Evolutionary conservation across 2,888 invertebrate species (phyloP).

Genomic region (Teleiodes luculella): DNA sequence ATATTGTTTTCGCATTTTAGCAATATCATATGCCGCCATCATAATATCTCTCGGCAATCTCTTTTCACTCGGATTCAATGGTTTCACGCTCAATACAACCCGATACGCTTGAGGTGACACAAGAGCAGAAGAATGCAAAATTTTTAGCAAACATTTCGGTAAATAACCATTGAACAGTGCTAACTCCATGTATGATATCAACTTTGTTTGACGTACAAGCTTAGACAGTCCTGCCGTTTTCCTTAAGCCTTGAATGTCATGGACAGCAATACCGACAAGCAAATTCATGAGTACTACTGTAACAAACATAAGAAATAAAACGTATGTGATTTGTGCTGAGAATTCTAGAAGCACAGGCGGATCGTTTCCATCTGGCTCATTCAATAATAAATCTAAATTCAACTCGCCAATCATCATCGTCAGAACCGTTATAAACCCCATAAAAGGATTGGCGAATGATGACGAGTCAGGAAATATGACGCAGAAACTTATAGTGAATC

Average conservation of each 20-base stretch:
- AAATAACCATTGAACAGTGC: constrained; percentile 89
- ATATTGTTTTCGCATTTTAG: constrained; percentile 84
- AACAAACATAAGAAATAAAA: constrained; percentile 88
- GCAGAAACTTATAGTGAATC: constrained; percentile 92
- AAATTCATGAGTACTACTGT: constrained; percentile 92
- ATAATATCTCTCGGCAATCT: constrained; percentile 88
- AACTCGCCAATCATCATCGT: constrained; percentile 95
- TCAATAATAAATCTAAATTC: constrained; percentile 85
- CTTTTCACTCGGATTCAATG: constrained; percentile 89
- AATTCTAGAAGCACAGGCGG: constrained; percentile 87
- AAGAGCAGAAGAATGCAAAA: constrained; percentile 87
- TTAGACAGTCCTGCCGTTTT: constrained; percentile 92
- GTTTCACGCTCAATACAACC: constrained; percentile 89
- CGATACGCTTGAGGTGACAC: constrained; percentile 90
- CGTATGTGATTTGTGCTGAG: constrained; percentile 89
- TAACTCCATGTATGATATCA: constrained; percentile 91
- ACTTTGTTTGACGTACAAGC: constrained; percentile 89
- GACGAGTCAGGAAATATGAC: constrained; percentile 91
- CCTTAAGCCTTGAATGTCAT: constrained; percentile 90
- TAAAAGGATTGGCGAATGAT: constrained; percentile 90
- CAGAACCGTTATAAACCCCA: constrained; percentile 89
- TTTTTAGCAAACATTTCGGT: constrained; percentile 85
- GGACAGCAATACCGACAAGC: constrained; percentile 91
- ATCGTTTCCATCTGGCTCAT: constrained; percentile 87
- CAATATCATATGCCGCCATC: constrained; percentile 89